Conservation (phyloP, 2,113 vertebrate species). For the Oncorhynchus tshawytscha region DNA sequence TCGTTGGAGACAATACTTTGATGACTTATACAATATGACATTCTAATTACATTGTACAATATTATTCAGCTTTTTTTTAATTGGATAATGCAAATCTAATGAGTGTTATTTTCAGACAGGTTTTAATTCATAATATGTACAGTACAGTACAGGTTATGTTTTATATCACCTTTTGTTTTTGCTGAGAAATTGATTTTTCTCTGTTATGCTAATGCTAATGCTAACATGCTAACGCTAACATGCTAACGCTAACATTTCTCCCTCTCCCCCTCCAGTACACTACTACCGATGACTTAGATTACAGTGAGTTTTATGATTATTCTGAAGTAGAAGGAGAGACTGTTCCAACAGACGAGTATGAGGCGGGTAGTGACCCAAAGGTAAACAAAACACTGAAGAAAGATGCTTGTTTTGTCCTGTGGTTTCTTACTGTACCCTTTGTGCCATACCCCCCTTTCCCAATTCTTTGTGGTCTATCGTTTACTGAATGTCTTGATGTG, state of each 20-base stretch:
- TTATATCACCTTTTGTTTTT: constrained; percentile 19
- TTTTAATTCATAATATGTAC: constrained; percentile 30
- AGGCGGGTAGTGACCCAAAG: constrained; percentile 79
- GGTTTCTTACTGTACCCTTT: constrained; percentile 55
- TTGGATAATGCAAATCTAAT: not conserved
- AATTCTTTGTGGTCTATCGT: constrained; percentile 45
- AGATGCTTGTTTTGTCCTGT: constrained; percentile 63
- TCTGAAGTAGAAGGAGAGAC: constrained; percentile 85
- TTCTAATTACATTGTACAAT: not conserved
- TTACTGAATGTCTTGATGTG: constrained; percentile 47
- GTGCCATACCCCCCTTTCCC: not conserved
- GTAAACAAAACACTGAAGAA: constrained; percentile 75
- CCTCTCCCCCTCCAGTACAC: constrained; percentile 84
- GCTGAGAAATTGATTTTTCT: constrained; percentile 41
- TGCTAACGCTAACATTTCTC: constrained; percentile 51
- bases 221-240: constrained; percentile 63
- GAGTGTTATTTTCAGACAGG: not conserved
- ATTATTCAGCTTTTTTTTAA: no score
- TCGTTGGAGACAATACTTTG: constrained; percentile 12
- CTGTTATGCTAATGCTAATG: constrained; percentile 47
- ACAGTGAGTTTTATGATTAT: constrained; percentile 93
- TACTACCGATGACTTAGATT: constrained; percentile 87
- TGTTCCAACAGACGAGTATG: constrained; percentile 79
- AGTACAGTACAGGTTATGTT: constrained; percentile 23
- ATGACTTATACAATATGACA: not conserved